Evolutionary conservation across 2,888 invertebrate genomes (phyloP), one percentile per base, ranked within the genome.

Genomic region (Drosophila ustulata): DNA sequence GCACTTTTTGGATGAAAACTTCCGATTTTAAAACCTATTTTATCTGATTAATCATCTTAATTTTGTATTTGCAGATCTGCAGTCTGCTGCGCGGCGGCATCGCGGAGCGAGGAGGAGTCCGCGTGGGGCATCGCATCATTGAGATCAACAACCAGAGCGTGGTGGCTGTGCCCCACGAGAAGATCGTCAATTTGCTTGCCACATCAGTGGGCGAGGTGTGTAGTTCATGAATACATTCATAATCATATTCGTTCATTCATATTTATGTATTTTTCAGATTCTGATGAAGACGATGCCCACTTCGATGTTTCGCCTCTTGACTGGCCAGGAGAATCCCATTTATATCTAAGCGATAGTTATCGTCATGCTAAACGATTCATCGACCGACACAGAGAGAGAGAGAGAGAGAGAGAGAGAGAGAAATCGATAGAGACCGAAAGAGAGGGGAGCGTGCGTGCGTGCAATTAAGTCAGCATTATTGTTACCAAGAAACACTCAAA

Each of bases 211-310:
- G 99, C 89, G 99, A 99, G 96, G 99, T 99, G 93, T 93, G 46
- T 18, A 18, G 18, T 18, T 18, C 1, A 3, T 53, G 30, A 41
- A 25, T 46, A 0, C 25, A 34, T 28, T 9, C 25, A 26, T 13
- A 25, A 13, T 1, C 0, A 18, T n/a, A 4, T n/a, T 28, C 23
- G 8, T 2, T 4, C 11, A 11, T 43, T 18, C 9, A n/a, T 4
- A 25, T 8, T 50, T 4, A 32, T 4, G 7, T 23, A 37, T 26
- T 47, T 11, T 11, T 23, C 94, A 99, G 98, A 99, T 99, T 89
- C 95, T 99, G 89, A 99, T 99, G 99, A 99, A 99, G 94, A 99
- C 99, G 70, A 99, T 99, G 99, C 99, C 99, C 89, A 99, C 99
- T 81, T 99, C 99, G 80, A 99, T 99, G 98, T 99, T 99, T 94